Conservation (phyloP, 2,113 vertebrate genomes). For the Nicator chloris region DNA sequence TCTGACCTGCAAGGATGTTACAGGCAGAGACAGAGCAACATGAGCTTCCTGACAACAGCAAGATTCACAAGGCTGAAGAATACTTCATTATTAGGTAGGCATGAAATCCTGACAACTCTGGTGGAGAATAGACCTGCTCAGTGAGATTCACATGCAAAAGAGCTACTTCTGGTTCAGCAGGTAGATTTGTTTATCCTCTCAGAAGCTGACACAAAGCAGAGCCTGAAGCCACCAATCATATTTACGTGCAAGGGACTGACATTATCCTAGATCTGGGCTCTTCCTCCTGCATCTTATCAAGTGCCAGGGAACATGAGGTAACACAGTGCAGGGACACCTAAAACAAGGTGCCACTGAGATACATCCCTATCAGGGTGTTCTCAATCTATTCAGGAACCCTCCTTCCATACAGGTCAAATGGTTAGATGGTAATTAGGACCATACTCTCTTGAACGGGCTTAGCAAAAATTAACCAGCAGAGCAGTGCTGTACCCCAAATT, state of each 20-base stretch:
- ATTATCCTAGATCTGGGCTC: neutral
- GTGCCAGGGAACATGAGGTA: neutral
- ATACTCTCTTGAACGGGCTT: neutral
- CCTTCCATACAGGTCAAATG: neutral
- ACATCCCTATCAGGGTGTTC: neutral
- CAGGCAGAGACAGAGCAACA: neutral
- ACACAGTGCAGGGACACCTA: neutral
- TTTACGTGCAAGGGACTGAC: neutral
- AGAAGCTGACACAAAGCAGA: neutral
- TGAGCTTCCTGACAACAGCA: neutral
- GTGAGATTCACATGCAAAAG: neutral
- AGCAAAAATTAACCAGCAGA: neutral
- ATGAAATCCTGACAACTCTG: neutral
- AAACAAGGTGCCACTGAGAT: neutral
- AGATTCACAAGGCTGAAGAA: neutral
- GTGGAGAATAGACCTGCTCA: neutral
- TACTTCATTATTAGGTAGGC: neutral
- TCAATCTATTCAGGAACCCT: neutral
- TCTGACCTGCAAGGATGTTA: neutral
- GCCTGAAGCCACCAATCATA: neutral
- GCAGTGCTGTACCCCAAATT: neutral
- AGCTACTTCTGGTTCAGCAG: neutral
- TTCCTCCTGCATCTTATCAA: neutral
- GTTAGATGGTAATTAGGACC: neutral
- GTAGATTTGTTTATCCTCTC: neutral